A percentile compares a stretch with the other conserved stretches of the same genome.
Evolutionary conservation across 1,140 invertebrate species (phyloP).

Genomic region (Heliothis subflexa): DNA sequence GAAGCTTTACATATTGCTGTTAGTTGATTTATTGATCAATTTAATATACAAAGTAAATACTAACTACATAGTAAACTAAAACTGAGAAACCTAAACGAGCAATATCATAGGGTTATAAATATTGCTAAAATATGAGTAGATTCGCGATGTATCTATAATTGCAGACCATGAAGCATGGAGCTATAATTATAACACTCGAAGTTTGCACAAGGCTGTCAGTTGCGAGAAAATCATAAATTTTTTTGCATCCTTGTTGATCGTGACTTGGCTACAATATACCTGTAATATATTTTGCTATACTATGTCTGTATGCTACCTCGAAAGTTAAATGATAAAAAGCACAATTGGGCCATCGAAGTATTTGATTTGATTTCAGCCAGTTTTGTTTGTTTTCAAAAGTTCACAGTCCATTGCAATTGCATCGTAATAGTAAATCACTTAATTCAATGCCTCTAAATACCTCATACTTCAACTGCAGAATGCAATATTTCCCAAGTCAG

Average conservation of each 20-base stretch:
- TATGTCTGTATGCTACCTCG: not conserved
- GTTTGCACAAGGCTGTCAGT: not conserved
- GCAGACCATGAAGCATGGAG: not conserved
- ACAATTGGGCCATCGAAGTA: not conserved
- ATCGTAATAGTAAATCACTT: too few species aligned
- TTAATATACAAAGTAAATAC: not conserved
- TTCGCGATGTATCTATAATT: constrained; percentile 27
- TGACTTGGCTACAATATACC: too few species aligned
- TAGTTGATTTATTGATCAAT: too few species aligned
- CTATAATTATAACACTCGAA: constrained; percentile 14
- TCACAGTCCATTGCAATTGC: too few species aligned
- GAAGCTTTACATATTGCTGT: too few species aligned
- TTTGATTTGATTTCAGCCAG: too few species aligned
- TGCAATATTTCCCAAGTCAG: not conserved
- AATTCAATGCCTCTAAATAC: too few species aligned
- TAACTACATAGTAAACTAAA: not conserved
- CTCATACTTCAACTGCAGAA: too few species aligned
- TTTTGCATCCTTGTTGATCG: not conserved
- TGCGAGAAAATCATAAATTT: not conserved
- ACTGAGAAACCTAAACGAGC: not conserved
- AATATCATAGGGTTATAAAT: not conserved
- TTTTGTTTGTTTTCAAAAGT: too few species aligned
- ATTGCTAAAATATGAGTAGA: not conserved
- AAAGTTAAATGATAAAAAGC: not conserved
- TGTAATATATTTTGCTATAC: too few species aligned